phyloP scores from a whole-genome alignment of 1,140 invertebrate genomes.

The Tetranychus urticae region DNA sequence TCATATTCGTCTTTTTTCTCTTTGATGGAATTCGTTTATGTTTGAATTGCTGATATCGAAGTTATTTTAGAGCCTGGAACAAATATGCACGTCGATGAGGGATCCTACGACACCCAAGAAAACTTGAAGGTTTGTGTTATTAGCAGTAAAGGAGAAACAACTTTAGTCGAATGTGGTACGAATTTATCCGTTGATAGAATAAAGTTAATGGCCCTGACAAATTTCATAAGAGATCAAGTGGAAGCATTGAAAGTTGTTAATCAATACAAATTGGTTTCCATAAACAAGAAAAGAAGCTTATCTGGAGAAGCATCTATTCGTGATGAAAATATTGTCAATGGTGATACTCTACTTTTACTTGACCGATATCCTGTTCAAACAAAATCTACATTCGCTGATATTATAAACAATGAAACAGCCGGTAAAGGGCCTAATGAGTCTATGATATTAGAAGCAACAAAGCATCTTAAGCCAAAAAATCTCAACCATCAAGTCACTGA shows the following conservation, averaged over 20 bases:
- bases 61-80: background rate
- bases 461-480: constrained; percentile 14
- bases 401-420: constrained; percentile 15
- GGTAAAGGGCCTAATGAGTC: constrained; percentile 16
- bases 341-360: constrained; percentile 1
- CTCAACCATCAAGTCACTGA: constrained; percentile 13
- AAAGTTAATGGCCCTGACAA: constrained; percentile 19
- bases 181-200: constrained; percentile 21
- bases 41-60: background rate
- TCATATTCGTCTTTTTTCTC: background rate
- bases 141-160: constrained; percentile 17
- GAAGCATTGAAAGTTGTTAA: constrained; percentile 19
- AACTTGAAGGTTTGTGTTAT: constrained; percentile 17
- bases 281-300: constrained; percentile 17
- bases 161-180: constrained; percentile 16
- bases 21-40: background rate
- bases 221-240: constrained; percentile 16
- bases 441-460: constrained; percentile 20
- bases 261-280: constrained; percentile 20
- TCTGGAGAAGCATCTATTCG: constrained; percentile 17
- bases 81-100: background rate
- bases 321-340: constrained; percentile 18
- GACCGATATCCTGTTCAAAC: constrained; percentile 9
- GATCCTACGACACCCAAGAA: background rate
- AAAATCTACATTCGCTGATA: constrained; percentile 13